These are phyloP conservation scores for Peromyscus aztecus DNA, from an alignment of 2,797 vertebrate species.

Conservation along the genomic window DNA sequence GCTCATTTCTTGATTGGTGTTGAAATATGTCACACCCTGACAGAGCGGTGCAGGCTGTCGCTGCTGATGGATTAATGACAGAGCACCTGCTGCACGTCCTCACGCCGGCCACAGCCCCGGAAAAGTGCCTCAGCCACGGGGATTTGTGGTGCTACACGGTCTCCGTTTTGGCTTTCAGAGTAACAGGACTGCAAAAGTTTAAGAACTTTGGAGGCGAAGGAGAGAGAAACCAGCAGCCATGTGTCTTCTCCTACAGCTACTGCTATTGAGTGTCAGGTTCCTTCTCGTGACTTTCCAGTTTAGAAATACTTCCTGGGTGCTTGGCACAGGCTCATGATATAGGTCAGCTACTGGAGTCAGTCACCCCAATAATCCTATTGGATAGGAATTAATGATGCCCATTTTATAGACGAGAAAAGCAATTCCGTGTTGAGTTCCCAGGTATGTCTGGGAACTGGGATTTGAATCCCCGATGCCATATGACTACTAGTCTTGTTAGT, in stretches of 20 bases:
- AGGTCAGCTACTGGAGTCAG: neutral
- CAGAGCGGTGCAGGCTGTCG: conserved; percentile 83
- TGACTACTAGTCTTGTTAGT: neutral
- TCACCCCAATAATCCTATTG: neutral
- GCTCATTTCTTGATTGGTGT: conserved; percentile 83
- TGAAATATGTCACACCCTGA: conserved; percentile 85
- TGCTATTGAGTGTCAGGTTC: neutral
- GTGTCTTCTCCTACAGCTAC: neutral
- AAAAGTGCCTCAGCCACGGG: neutral
- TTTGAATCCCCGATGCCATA: neutral
- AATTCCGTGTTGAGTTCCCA: neutral
- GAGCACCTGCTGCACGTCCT: conserved; percentile 83
- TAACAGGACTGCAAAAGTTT: neutral
- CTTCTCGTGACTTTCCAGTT: neutral
- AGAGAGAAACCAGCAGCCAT: accelerated
- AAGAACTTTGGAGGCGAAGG: neutral
- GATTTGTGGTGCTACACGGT: accelerated
- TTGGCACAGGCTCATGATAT: neutral
- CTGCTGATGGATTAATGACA: conserved; percentile 84
- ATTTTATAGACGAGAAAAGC: neutral
- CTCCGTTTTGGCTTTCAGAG: neutral
- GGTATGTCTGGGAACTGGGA: neutral
- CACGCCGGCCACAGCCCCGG: conserved; percentile 71
- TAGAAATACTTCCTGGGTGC: neutral
- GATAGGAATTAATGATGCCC: neutral